Percentiles rank a stretch among this genome's conserved stretches.
phyloP scores from a whole-genome alignment of 2,888 invertebrate species.

The Caenorhabditis sp. region DNA sequence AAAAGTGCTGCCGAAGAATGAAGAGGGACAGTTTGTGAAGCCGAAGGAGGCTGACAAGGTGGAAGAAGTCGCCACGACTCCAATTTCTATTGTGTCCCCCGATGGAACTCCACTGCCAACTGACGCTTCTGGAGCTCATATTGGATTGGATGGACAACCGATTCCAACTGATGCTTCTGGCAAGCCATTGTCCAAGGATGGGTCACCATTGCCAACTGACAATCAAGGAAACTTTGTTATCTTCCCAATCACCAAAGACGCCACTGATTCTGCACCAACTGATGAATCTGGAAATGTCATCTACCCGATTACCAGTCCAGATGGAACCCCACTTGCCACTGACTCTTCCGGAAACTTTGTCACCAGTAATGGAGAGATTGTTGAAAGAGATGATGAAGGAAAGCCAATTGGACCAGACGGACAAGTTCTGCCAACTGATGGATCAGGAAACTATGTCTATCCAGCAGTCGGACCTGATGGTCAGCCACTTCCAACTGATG shows the following conservation, averaged over 20 bases:
- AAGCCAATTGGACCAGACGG: conserved; percentile 64
- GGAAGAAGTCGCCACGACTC: neutral
- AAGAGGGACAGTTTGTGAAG: conserved; percentile 57
- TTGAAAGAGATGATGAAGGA: conserved; percentile 64
- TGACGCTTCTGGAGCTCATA: conserved; percentile 56
- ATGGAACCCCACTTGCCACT: conserved; percentile 64
- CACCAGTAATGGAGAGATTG: conserved; percentile 40
- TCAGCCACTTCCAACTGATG: conserved; percentile 52
- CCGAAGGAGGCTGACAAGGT: conserved; percentile 25
- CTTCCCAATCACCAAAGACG: conserved; percentile 20
- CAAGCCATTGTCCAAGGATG: conserved; percentile 66
- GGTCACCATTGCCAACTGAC: conserved; percentile 68
- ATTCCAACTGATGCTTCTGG: conserved; percentile 69
- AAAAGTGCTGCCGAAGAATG: conserved; percentile 67
- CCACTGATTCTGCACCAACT: conserved; percentile 2
- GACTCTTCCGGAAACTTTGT: conserved; percentile 60
- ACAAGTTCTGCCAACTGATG: conserved; percentile 60
- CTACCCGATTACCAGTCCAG: conserved; percentile 48
- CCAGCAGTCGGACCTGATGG: conserved; percentile 60
- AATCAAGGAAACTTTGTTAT: conserved; percentile 49
- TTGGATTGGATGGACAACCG: conserved; percentile 51
- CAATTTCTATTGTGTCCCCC: conserved; percentile 12
- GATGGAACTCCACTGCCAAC: conserved; percentile 65
- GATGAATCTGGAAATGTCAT: conserved; percentile 49
- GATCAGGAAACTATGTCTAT: conserved; percentile 66